Base-by-base conservation (phyloP, 2,797 vertebrate genomes). In the Melanotaenia nigrans region DNA sequence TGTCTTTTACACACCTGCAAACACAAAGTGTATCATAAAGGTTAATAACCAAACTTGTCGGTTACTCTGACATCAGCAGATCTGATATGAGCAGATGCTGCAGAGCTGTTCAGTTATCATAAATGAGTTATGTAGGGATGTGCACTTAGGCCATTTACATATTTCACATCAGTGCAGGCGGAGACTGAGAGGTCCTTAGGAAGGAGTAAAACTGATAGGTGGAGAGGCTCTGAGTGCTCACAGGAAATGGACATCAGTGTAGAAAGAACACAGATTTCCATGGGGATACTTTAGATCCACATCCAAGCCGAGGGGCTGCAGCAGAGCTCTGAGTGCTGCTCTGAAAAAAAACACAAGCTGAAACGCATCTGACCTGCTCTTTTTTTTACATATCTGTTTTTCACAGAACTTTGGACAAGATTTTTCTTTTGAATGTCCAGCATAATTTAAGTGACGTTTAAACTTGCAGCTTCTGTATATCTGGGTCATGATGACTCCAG, bases 101-200 rank as follows among this genome's bases (percentile, higher is more conserved):
- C 58, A 28, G 3, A 45, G 24, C 42, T 18, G 1, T 54, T 68
- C 47, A 51, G 4, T 38, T 53, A 73, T 49, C 75, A 56, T 74
- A 61, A 65, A 1, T 14, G 42, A 22, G 55, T 58, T 58, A 16
- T 57, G 51, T 40, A 42, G 42, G 16, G 61, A 72, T 79, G 71
- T 73, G 85, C 85, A 73, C 74, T 78, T 51, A 51, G 7, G 0
- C 51, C 55, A 56, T 79, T 77, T 77, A 59, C 71, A 69, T 75
- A 74, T 63, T 61, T 20, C 53, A 54, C 71, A 61, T 75, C 64
- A 8, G 61, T 20, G 49, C 47, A 18, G 67, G 22, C 0, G 1
- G 36, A 47, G 65, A 53, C 62, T 47, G 70, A 74, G 25, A 45
- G 57, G 60, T 61, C 24, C 64, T 73, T 62, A 28, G 55, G 77